A percentile compares a stretch with the other conserved stretches of the same genome.
Conservation (phyloP, 2,888 invertebrate species). For the Troides helena region DNA sequence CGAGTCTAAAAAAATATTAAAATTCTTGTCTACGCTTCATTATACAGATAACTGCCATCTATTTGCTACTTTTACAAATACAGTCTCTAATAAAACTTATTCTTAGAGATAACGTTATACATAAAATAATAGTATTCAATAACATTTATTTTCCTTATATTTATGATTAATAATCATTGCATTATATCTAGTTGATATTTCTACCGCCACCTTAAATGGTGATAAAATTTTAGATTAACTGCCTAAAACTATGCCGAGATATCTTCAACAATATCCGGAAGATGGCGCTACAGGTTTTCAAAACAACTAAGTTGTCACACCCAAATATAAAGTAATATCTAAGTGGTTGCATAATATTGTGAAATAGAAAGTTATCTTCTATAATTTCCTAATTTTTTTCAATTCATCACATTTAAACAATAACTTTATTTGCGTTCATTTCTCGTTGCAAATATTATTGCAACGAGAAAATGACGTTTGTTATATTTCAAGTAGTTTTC, state of each 20-base stretch:
- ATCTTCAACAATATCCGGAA: conserved; percentile 34
- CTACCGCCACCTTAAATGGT: no score
- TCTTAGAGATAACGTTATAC: no score
- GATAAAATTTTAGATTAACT: conserved; percentile 2
- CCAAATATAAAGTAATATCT: conserved; percentile 59
- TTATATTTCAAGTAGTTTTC: conserved; percentile 56
- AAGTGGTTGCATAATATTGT: conserved; percentile 59
- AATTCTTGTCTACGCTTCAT: no score
- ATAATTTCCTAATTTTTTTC: conserved; percentile 51
- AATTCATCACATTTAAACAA: conserved; percentile 61
- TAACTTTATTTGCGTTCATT: conserved; percentile 53
- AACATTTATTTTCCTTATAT: no score
- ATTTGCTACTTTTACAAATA: no score
- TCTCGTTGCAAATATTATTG: conserved; percentile 66
- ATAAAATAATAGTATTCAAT: no score
- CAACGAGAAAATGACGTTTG: conserved; percentile 73
- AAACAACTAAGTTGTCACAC: conserved; percentile 56
- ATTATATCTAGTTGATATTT: no score
- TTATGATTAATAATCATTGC: no score
- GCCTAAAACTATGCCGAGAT: not conserved
- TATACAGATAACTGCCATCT: no score
- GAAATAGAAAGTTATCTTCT: conserved; percentile 66
- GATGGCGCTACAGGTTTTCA: conserved; percentile 52
- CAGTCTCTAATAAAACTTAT: no score
- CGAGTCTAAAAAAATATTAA: no score